phyloP scores from a whole-genome alignment of 1,140 invertebrate species.

The Zeugodacus cucurbitae region DNA sequence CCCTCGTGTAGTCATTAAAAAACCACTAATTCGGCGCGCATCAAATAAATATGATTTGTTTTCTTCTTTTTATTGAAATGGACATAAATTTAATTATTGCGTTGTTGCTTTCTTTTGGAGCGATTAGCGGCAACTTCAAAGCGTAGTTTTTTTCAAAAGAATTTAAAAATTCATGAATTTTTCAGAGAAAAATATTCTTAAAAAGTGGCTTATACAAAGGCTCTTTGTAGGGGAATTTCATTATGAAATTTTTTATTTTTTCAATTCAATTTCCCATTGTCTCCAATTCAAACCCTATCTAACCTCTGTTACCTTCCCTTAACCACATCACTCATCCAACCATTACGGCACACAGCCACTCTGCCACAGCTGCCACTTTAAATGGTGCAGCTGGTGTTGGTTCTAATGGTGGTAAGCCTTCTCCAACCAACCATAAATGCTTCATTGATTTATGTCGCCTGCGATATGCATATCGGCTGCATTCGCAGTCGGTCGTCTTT shows the following conservation, averaged over 20 bases:
- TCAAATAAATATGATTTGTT: background rate
- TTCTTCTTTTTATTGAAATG: background rate
- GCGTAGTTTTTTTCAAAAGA: background rate
- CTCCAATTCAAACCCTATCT: too few relatives aligned
- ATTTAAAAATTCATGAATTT: too few relatives aligned
- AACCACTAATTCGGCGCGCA: background rate
- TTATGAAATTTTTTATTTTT: too few relatives aligned
- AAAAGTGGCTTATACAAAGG: too few relatives aligned
- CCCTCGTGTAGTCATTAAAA: background rate
- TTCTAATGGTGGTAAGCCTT: background rate
- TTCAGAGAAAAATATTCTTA: too few relatives aligned
- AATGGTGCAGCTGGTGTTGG: background rate
- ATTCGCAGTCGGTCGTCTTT: background rate
- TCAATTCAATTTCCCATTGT: too few relatives aligned
- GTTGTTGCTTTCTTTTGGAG: background rate
- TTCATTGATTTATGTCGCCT: slow-evolving; percentile 26
- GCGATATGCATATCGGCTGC: background rate
- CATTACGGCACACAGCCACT: background rate
- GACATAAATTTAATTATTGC: slow-evolving; percentile 3
- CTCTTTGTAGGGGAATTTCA: too few relatives aligned
- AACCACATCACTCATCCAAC: too few relatives aligned
- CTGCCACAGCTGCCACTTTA: background rate
- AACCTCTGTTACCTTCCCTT: too few relatives aligned
- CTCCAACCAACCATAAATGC: background rate
- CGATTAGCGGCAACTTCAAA: slow-evolving; percentile 9